phyloP scores from a whole-genome alignment of 2,888 invertebrate species.

The Eremobia ochroleuca region DNA sequence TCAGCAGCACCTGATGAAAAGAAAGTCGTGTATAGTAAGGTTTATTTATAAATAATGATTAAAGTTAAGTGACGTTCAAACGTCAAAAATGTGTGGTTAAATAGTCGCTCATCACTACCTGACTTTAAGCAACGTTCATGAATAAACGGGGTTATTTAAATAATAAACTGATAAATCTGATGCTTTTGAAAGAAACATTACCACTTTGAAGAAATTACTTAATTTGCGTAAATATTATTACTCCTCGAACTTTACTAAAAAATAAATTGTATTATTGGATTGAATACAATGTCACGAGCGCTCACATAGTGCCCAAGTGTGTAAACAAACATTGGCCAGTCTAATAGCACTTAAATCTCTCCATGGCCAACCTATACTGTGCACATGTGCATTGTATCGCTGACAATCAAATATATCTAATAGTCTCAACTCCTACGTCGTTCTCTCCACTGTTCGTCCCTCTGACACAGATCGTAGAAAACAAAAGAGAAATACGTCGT shows the following conservation, averaged over 20 bases:
- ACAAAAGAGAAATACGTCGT: neutral
- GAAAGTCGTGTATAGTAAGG: neutral
- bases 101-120: too few relatives aligned
- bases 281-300: neutral
- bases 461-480: neutral
- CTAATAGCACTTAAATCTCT: neutral
- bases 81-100: too few relatives aligned
- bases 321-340: neutral
- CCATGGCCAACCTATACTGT: neutral
- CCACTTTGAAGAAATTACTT: neutral
- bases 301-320: neutral
- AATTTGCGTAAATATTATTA: neutral
- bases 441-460: neutral
- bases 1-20: neutral
- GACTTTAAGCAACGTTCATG: too few relatives aligned
- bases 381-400: neutral
- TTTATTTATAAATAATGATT: too few relatives aligned
- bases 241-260: neutral
- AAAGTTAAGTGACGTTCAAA: too few relatives aligned
- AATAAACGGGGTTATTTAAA: neutral
- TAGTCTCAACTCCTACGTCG: neutral
- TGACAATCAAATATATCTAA: conserved; percentile 25
- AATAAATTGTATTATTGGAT: neutral
- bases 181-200: neutral
- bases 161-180: neutral